Percentiles rank a stretch among this genome's conserved stretches.
These are phyloP conservation scores for Pollenia amentaria DNA, from an alignment of 2,888 invertebrate species.

Conservation along the genomic window DNA sequence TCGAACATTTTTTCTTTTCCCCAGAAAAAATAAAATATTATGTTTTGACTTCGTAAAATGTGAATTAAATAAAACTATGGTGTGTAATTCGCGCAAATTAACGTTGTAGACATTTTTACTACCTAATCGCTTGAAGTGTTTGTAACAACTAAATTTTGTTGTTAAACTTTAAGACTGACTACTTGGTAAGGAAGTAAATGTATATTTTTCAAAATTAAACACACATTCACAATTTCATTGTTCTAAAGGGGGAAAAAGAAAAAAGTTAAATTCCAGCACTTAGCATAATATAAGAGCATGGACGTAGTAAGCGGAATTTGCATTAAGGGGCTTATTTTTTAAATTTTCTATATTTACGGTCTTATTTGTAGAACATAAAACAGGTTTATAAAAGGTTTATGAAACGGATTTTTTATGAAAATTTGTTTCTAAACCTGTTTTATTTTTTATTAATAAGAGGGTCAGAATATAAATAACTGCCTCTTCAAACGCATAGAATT, in stretches of 20 bases:
- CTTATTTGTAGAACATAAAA: no score
- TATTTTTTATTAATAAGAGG: no score
- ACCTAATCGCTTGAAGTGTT: constrained; percentile 53
- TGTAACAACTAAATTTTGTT: constrained; percentile 64
- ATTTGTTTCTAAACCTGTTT: no score
- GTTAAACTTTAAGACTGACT: constrained; percentile 35
- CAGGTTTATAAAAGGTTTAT: no score
- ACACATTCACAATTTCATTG: background rate
- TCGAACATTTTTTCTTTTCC: background rate
- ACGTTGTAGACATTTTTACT: constrained; percentile 28
- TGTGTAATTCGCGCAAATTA: background rate
- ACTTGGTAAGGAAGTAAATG: constrained; percentile 31
- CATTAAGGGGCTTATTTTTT: no score
- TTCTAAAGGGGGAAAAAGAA: background rate
- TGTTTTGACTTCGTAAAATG: background rate
- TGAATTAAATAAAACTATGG: background rate
- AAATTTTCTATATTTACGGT: no score
- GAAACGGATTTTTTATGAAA: no score
- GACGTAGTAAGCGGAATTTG: no score
- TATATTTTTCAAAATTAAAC: background rate
- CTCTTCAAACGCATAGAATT: no score
- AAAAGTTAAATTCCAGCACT: constrained; percentile 13
- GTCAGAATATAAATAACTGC: no score
- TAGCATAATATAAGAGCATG: background rate
- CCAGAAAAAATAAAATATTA: background rate